Base-by-base conservation (phyloP, 2,797 vertebrate genomes). In the Corythornis leucogaster region DNA sequence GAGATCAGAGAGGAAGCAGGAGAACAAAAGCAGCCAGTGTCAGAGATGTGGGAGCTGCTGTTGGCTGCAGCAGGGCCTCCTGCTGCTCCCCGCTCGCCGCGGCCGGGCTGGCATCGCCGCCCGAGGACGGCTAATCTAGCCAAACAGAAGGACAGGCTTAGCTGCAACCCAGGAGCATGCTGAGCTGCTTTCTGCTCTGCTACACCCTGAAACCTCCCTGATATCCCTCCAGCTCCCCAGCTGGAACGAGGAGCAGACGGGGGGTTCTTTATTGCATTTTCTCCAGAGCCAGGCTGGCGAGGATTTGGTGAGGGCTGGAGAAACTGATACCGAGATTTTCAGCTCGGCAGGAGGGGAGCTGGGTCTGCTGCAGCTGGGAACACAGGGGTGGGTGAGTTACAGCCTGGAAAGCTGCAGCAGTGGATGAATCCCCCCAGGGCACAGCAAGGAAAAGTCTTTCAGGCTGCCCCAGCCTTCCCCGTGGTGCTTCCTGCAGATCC, bases 111-210 rank as follows among this genome's bases (percentile, higher is more conserved):
- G 91, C 88, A 84, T 73, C 71, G 3, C 84, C 28, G 78, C 45
- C 91, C 87, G 33, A 50, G 88, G 86, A 73, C 9, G 82, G 92
- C 95, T 96, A 96, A 97, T 96, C 96, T 95, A 4, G 78, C 5
- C 16, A 82, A 96, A 92, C 94, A 96, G 94, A 96, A 94, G 91
- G 93, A 25, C 78, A 89, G 95, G 85, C 87, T 96, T 95, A 92
- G 92, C 95, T 92, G 40, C 92, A 95, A 92, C 92, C 92, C 93
- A 94, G 85, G 94, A 95, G 87, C 91, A 78, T 90, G 87, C 94
- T 94, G 96, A 93, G 95, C 93, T 86, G 58, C 87, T 94, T 94
- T 96, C 91, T 94, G 93, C 93, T 93, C 95, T 77, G 73, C 51
- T 89, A 89, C 90, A 59, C 89, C 86, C 75, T 95, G 94, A 87